Percentiles rank a stretch among this genome's conserved stretches.
Evolutionary conservation across 1,140 invertebrate genomes (phyloP).

Genomic region (Agraylea sexmaculata): DNA sequence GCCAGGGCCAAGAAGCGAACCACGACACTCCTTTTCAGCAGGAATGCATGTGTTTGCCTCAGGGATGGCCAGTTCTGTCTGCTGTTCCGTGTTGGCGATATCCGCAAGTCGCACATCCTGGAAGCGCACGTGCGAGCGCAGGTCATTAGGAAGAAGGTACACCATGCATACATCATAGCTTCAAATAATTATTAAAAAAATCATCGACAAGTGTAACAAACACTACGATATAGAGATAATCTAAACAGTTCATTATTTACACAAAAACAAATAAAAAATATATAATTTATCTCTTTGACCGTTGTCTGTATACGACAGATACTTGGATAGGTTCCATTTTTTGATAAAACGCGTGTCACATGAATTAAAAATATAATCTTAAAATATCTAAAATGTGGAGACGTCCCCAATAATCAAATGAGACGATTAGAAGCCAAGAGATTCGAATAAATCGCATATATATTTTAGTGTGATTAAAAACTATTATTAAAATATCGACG

Average conservation of each 20-base stretch:
- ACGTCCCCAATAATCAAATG: no score
- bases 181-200: neutral
- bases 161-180: neutral
- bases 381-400: no score
- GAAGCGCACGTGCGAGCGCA: slow-evolving; percentile 41
- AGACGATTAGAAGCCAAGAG: no score
- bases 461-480: no score
- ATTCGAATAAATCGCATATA: no score
- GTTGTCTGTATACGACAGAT: no score
- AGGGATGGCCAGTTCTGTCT: slow-evolving; percentile 41
- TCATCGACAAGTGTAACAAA: neutral
- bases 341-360: no score
- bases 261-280: no score
- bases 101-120: slow-evolving; percentile 41
- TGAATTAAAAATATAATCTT: no score
- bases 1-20: slow-evolving; percentile 41
- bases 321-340: no score
- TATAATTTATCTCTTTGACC: no score
- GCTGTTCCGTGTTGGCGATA: slow-evolving; percentile 41
- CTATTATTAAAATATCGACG: no score
- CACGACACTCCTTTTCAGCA: slow-evolving; percentile 39
- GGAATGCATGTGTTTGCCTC: slow-evolving; percentile 38
- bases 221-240: neutral
- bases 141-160: slow-evolving; percentile 41
- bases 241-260: neutral